A percentile compares a stretch with the other conserved stretches of the same genome.
phyloP scores from a whole-genome alignment of 2,113 vertebrate species.

The Petrocephalus zakoni region DNA sequence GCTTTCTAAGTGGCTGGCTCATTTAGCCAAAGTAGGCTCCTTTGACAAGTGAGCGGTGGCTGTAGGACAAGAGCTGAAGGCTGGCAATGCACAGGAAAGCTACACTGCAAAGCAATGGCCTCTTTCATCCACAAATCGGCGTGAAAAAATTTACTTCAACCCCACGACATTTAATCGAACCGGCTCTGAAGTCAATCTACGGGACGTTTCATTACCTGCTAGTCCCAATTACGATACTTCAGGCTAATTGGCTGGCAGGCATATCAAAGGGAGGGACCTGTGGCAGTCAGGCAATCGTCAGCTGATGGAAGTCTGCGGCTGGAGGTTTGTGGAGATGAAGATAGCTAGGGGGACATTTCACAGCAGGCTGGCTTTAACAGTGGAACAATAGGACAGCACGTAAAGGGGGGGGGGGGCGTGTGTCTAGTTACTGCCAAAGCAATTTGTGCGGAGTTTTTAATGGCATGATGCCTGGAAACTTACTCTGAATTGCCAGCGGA shows the following conservation, averaged over 20 bases:
- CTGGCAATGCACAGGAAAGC: background rate
- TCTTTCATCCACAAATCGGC: background rate
- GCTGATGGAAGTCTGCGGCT: background rate
- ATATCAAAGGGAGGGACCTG: background rate
- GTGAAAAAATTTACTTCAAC: slow-evolving; percentile 1
- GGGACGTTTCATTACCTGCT: background rate
- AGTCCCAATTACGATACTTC: background rate
- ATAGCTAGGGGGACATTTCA: background rate
- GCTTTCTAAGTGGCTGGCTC: background rate
- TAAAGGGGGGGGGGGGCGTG: background rate
- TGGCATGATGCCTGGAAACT: background rate
- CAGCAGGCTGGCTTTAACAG: background rate
- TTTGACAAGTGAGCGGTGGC: background rate
- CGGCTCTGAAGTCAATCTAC: background rate
- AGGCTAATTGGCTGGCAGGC: background rate
- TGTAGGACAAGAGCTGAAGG: background rate
- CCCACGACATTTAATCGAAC: background rate
- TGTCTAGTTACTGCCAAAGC: background rate
- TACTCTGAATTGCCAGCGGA: background rate
- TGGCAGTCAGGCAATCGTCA: background rate
- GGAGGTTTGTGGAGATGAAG: background rate
- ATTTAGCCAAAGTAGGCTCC: background rate
- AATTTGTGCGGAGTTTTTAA: background rate
- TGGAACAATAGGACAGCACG: background rate
- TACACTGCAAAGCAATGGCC: background rate